A percentile compares a stretch with the other conserved stretches of the same genome.
phyloP scores from a whole-genome alignment of 2,113 vertebrate species.

The Eidolon helvum region DNA sequence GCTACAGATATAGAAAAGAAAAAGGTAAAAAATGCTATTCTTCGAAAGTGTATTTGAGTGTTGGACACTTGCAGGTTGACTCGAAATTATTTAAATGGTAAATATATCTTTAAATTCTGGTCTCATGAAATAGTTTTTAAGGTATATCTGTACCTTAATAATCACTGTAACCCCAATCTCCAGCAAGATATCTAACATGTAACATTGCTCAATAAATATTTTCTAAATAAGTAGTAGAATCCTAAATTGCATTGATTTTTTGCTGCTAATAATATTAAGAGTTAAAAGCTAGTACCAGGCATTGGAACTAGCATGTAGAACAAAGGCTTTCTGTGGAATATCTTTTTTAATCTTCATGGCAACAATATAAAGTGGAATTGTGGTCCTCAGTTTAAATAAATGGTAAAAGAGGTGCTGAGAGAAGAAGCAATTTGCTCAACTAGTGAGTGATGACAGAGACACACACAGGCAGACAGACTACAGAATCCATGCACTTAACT shows the following conservation, averaged over 20 bases:
- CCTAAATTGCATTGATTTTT: slow-evolving; percentile 9
- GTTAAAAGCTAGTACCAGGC: not conserved
- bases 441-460: not conserved
- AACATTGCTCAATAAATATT: not conserved
- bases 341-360: not conserved
- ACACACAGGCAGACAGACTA: not conserved
- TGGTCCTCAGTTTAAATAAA: not conserved
- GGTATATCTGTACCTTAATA: not conserved
- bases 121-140: slow-evolving; percentile 55
- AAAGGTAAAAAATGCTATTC: not conserved
- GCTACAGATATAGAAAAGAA: slow-evolving; percentile 10
- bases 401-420: not conserved
- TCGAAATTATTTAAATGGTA: slow-evolving; percentile 58
- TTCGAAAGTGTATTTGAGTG: slow-evolving; percentile 30
- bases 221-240: not conserved
- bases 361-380: not conserved
- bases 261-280: not conserved
- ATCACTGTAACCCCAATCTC: not conserved
- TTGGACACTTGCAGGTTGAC: slow-evolving; percentile 6
- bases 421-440: not conserved
- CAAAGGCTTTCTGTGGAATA: not conserved
- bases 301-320: not conserved
- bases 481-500: not conserved
- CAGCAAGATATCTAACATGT: not conserved
- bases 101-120: slow-evolving; percentile 46